Percentiles rank a stretch among this genome's conserved stretches.
These are phyloP conservation scores for Seriola dumerili DNA, from an alignment of 2,113 vertebrate genomes.

Conservation along the genomic window DNA sequence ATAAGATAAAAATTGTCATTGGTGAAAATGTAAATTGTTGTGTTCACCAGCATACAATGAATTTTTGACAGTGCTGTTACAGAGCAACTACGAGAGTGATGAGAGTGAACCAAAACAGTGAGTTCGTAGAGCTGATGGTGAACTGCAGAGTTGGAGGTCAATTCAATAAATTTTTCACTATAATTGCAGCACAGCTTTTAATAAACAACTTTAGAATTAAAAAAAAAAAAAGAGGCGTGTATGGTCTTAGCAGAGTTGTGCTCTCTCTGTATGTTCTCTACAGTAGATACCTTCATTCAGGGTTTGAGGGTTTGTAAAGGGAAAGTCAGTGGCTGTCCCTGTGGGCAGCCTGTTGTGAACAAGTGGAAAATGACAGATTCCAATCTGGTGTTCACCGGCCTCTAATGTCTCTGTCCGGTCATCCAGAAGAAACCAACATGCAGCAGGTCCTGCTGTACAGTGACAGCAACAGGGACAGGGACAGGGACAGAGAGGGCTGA, in stretches of 20 bases:
- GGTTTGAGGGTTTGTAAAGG: conserved; percentile 10
- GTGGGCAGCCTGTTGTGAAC: conserved; percentile 53
- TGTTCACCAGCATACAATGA: too few relatives aligned
- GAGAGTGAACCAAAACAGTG: neutral
- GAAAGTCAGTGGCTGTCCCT: neutral
- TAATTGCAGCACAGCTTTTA: neutral
- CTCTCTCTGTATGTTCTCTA: neutral
- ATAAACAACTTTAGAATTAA: neutral
- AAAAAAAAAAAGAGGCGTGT: neutral
- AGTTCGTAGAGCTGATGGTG: neutral
- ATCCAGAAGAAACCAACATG: conserved; percentile 65
- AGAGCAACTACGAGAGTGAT: neutral
- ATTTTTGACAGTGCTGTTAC: too few relatives aligned
- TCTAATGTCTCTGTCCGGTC: conserved; percentile 64
- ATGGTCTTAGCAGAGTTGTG: too few relatives aligned
- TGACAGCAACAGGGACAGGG: conserved; percentile 21
- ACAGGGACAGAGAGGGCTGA: conserved; percentile 19
- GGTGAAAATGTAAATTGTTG: too few relatives aligned
- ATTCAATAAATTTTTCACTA: neutral
- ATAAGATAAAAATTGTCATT: too few relatives aligned
- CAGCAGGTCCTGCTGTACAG: conserved; percentile 37
- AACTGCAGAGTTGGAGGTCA: neutral
- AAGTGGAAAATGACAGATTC: conserved; percentile 76
- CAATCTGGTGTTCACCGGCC: conserved; percentile 56
- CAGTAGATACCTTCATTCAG: neutral